A percentile compares a stretch with the other conserved stretches of the same genome.
These are phyloP conservation scores for Tetropium fuscum DNA, from an alignment of 2,888 invertebrate genomes.

Conservation along the genomic window DNA sequence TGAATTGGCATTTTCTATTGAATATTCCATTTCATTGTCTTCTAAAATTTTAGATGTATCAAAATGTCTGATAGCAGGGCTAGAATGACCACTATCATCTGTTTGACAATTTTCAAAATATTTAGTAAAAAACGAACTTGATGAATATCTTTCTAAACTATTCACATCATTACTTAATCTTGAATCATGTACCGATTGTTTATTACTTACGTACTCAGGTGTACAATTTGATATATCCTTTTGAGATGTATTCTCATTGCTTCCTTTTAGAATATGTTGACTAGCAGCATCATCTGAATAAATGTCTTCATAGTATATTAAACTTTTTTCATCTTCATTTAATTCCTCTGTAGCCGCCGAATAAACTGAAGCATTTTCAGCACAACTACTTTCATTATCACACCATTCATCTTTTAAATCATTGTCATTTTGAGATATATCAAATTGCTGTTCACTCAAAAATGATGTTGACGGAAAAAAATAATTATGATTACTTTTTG, in stretches of 20 bases:
- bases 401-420: not conserved
- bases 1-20: slow-evolving; percentile 10
- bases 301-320: slow-evolving; percentile 43
- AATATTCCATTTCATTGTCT: slow-evolving; percentile 20
- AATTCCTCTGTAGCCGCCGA: slow-evolving; percentile 43
- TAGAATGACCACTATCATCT: not conserved
- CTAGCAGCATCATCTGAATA: slow-evolving; percentile 37
- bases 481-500: not conserved
- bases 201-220: slow-evolving; percentile 4
- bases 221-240: not conserved
- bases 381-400: not conserved
- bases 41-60: slow-evolving; percentile 55
- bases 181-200: not conserved
- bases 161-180: not conserved
- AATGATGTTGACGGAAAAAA: slow-evolving; percentile 4
- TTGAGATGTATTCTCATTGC: not conserved
- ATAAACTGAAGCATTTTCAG: slow-evolving; percentile 34
- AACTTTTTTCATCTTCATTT: slow-evolving; percentile 38
- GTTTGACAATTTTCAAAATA: slow-evolving; percentile 46
- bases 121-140: slow-evolving; percentile 50
- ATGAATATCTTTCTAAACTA: not conserved
- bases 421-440: not conserved
- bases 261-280: slow-evolving; percentile 24
- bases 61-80: slow-evolving; percentile 47
- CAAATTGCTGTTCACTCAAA: not conserved